phyloP scores from a whole-genome alignment of 92 coral and sea anemone species.

The Phenganax stokvisi region DNA sequence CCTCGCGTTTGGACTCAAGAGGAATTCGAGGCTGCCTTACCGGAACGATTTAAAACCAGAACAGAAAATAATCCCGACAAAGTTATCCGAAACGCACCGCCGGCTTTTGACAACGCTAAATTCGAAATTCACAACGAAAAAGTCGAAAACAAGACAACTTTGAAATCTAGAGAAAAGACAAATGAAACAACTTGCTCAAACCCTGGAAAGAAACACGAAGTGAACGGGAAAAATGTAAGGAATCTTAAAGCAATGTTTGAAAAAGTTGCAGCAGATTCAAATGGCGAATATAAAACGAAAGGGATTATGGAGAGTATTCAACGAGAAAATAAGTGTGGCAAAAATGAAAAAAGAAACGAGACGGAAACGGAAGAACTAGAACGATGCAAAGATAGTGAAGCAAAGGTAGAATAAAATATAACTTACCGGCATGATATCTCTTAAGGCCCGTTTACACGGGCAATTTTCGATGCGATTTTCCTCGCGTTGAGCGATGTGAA shows the following conservation, averaged over 20 bases:
- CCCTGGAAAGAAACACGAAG: background rate
- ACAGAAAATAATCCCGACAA: background rate
- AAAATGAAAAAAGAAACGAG: background rate
- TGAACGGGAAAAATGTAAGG: constrained; percentile 2
- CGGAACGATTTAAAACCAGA: constrained; percentile 9
- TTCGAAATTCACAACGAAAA: background rate
- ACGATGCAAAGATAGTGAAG: constrained; percentile 30
- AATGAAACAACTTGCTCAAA: background rate
- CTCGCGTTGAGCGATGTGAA: no score
- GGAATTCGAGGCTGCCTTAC: constrained; percentile 36
- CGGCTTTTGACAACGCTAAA: background rate
- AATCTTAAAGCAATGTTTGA: constrained; percentile 23
- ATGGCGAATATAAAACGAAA: background rate
- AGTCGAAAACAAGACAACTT: background rate
- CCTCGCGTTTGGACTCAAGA: constrained; percentile 41
- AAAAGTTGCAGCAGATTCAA: background rate
- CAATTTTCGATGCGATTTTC: no score
- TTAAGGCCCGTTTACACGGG: no score
- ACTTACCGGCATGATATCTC: no score
- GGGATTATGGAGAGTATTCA: background rate
- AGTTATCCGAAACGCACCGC: background rate
- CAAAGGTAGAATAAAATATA: background rate
- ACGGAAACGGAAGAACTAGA: constrained; percentile 5
- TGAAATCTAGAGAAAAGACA: background rate
- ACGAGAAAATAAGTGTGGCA: background rate